Base-by-base conservation (phyloP, 1,140 invertebrate genomes). In the Cotesia chilonis region DNA sequence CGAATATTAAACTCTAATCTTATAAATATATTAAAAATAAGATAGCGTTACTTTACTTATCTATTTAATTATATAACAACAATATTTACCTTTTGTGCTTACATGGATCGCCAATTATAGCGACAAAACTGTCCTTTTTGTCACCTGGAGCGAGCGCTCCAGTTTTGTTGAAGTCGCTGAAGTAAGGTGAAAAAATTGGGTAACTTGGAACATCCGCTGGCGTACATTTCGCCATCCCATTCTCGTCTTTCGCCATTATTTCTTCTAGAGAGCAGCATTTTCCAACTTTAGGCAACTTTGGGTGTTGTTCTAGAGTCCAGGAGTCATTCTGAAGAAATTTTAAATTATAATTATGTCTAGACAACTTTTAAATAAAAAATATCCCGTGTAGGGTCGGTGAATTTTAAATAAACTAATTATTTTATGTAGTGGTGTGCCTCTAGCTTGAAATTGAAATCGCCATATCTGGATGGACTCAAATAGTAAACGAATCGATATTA, bases 61-160 rank as follows among this genome's bases (percentile, higher is more conserved):
- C 51, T 17, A 17, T 9, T n/a, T n/a, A 68, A 61, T 35, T 14
- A 35, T 14, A 14, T 64, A 37, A 64, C 37, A 35, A 36, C 51
- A 12, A 57, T 7, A 65, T 70, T 59, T 82, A 90, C 89, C 84
- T 90, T 77, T 87, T 86, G 74, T 87, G 85, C 64, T 72, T 70
- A 77, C 89, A 90, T 14, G 89, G 89, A 75, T 88, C 87, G 3
- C 89, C 89, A 20, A 90, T 84, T 28, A 90, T 83, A 3, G 88
- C 88, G 60, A 89, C 85, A 70, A 89, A 90, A 7, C 82, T 78
- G 37, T 88, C 83, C 47, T 80, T 83, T 57, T 87, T 79, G 12
- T 87, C 86, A 10, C 87, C 87, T 47, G 87, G 81, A 0, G 75
- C n/a, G 3, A 76, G 84, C 9, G 88, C 83, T 64, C 88, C 87